These are phyloP conservation scores for Papilio polyxenes DNA, from an alignment of 1,140 invertebrate species.

Conservation along the genomic window DNA sequence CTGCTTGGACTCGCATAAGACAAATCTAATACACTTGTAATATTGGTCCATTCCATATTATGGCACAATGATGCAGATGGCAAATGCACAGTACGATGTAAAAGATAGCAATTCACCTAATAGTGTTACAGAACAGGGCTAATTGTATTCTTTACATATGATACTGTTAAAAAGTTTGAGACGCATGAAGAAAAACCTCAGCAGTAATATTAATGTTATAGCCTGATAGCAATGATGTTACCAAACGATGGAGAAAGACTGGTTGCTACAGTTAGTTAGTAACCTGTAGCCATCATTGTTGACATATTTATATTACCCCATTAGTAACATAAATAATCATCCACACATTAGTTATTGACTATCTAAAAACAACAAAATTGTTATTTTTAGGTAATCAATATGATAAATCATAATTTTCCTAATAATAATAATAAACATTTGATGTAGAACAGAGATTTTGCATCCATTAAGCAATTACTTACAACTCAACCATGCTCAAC, in stretches of 20 bases:
- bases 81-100: too few species aligned
- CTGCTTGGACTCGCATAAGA: too few species aligned
- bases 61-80: not conserved
- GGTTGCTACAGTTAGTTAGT: not conserved
- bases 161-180: not conserved
- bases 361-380: not conserved
- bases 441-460: not conserved
- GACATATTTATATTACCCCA: not conserved
- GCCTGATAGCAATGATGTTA: too few species aligned
- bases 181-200: too few species aligned
- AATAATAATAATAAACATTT: too few species aligned
- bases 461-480: too few species aligned
- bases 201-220: too few species aligned
- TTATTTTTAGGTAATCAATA: too few species aligned
- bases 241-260: not conserved
- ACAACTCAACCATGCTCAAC: too few species aligned
- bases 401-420: too few species aligned
- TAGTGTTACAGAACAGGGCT: not conserved
- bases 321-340: not conserved
- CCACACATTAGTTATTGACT: not conserved
- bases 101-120: not conserved
- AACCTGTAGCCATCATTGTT: not conserved
- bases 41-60: not conserved
- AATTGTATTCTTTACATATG: not conserved
- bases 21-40: too few species aligned